These are phyloP conservation scores for Eidolon dupreanum DNA, from an alignment of 2,797 vertebrate species.

Conservation along the genomic window DNA sequence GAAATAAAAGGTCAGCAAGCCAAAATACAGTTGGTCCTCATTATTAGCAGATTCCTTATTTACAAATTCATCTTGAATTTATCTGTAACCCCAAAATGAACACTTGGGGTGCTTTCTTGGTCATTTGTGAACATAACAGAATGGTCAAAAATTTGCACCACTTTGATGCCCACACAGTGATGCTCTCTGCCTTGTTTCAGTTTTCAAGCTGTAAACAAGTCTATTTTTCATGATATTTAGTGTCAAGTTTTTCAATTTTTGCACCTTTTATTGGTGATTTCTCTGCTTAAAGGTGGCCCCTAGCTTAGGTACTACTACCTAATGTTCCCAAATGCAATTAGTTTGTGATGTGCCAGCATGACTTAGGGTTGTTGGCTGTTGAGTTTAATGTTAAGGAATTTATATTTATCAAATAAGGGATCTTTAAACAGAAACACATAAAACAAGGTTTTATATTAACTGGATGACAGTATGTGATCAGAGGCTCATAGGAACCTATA, in stretches of 20 bases:
- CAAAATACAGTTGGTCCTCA: background rate
- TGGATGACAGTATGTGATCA: background rate
- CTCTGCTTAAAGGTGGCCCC: background rate
- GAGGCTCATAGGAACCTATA: background rate
- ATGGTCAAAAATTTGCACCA: background rate
- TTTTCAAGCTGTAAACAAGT: background rate
- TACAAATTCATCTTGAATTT: background rate
- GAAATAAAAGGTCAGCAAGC: constrained; percentile 12
- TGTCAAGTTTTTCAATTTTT: background rate
- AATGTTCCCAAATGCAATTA: background rate
- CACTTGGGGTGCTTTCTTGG: background rate
- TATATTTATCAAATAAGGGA: background rate
- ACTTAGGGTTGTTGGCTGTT: background rate
- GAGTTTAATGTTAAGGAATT: background rate
- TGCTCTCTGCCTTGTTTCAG: background rate
- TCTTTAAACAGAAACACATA: background rate
- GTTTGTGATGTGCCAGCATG: background rate
- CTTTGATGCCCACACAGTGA: background rate
- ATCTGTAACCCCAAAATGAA: background rate
- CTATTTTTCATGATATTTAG: background rate
- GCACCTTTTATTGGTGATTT: background rate
- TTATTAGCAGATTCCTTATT: background rate
- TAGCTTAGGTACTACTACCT: background rate
- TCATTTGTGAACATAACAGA: background rate
- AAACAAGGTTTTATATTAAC: background rate